These are phyloP conservation scores for Coreius guichenoti DNA, from an alignment of 2,797 vertebrate species.

Conservation along the genomic window DNA sequence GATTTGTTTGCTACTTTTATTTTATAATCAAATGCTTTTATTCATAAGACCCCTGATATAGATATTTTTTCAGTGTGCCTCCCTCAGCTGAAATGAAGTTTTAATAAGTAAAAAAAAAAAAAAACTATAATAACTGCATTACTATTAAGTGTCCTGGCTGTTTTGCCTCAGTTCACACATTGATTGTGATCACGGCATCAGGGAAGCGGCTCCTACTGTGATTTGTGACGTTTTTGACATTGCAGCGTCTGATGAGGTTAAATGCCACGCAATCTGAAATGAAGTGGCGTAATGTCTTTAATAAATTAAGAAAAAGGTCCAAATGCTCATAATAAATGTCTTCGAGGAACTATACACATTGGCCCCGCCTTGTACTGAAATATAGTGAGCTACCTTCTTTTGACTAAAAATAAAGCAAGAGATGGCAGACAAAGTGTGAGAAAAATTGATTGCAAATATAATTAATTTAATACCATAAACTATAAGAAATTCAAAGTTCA, in stretches of 20 bases:
- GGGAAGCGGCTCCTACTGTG: neutral
- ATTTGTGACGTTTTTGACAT: slow-evolving; percentile 11
- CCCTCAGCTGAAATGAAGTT: neutral
- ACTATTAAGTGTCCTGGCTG: neutral
- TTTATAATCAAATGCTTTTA: slow-evolving; percentile 30
- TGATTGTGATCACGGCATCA: slow-evolving; percentile 4
- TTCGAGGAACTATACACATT: neutral
- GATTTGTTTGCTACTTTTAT: neutral
- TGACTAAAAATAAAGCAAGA: neutral
- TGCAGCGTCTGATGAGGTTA: neutral
- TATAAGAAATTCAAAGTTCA: neutral
- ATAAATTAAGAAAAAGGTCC: neutral
- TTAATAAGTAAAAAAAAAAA: slow-evolving; percentile 2
- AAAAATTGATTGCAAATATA: neutral
- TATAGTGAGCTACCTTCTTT: neutral
- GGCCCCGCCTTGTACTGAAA: neutral
- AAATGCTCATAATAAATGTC: neutral
- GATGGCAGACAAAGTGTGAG: neutral
- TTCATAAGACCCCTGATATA: neutral
- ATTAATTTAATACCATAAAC: neutral
- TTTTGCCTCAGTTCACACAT: slow-evolving; percentile 9
- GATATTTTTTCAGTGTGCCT: neutral
- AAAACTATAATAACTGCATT: slow-evolving; percentile 1
- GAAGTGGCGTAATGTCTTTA: neutral
- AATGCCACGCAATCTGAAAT: neutral